phyloP scores from a whole-genome alignment of 2,113 vertebrate genomes.

The Rhodinocichla rosea region DNA sequence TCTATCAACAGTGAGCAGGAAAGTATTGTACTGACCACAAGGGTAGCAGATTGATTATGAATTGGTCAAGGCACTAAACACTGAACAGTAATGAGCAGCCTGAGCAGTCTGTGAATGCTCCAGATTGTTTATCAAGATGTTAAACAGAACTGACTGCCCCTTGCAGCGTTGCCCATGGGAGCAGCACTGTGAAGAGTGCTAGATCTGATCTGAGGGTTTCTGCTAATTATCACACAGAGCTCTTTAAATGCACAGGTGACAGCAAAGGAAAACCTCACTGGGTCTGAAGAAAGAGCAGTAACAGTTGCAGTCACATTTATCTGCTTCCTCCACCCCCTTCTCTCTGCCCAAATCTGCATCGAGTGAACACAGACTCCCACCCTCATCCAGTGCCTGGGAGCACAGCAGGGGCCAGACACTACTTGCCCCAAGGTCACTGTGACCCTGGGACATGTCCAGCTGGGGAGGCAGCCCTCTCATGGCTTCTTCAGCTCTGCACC shows the following conservation, averaged over 20 bases:
- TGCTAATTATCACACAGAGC: not conserved
- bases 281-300: not conserved
- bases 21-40: not conserved
- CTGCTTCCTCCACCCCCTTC: not conserved
- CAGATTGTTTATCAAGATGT: not conserved
- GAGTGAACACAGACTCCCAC: not conserved
- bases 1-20: not conserved
- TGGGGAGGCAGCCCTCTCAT: not conserved
- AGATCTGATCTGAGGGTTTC: not conserved
- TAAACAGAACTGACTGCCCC: not conserved
- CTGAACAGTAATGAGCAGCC: not conserved
- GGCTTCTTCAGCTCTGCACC: not conserved
- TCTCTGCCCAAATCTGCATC: not conserved
- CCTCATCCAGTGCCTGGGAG: no score
- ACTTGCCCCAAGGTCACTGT: not conserved
- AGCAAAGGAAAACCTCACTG: not conserved
- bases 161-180: not conserved
- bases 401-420: not conserved
- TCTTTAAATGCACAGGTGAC: not conserved
- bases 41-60: not conserved
- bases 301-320: not conserved
- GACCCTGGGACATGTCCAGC: rapidly evolving
- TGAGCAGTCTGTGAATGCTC: not conserved
- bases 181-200: rapidly evolving
- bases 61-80: not conserved